Conservation (phyloP, 2,888 invertebrate species). For the Flexamia atlantica region DNA sequence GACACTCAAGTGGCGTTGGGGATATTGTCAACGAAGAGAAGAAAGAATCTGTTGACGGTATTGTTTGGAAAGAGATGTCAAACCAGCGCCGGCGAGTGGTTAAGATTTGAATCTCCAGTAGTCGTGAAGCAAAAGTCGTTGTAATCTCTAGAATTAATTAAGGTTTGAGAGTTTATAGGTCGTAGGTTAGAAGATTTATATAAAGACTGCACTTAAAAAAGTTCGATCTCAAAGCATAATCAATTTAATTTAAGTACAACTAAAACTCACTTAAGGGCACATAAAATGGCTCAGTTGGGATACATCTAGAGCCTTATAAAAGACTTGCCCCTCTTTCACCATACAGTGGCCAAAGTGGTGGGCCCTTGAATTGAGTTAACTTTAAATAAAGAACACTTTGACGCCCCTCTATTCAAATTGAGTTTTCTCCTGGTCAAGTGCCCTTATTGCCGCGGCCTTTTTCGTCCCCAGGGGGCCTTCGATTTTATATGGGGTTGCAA, state of each 20-base stretch:
- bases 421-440: constrained; percentile 61
- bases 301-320: neutral
- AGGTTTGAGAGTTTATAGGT: too few species aligned
- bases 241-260: too few species aligned
- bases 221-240: too few species aligned
- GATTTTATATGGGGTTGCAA: constrained; percentile 7
- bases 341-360: constrained; percentile 51
- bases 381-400: constrained; percentile 67
- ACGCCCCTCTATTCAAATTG: constrained; percentile 65
- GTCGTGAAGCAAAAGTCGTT: too few species aligned
- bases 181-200: too few species aligned
- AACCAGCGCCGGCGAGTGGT: too few species aligned
- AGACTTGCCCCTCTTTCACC: constrained; percentile 23
- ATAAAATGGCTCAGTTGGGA: too few species aligned
- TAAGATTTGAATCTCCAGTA: too few species aligned
- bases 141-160: too few species aligned
- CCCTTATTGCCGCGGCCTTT: constrained; percentile 59
- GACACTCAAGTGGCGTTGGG: neutral
- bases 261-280: too few species aligned
- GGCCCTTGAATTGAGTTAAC: constrained; percentile 63
- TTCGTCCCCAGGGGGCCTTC: neutral
- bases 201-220: too few species aligned
- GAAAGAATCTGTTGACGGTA: neutral
- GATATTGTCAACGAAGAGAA: neutral
- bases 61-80: neutral